Conservation (phyloP, 2,797 vertebrate species). For the Cyclopterus lumpus region DNA sequence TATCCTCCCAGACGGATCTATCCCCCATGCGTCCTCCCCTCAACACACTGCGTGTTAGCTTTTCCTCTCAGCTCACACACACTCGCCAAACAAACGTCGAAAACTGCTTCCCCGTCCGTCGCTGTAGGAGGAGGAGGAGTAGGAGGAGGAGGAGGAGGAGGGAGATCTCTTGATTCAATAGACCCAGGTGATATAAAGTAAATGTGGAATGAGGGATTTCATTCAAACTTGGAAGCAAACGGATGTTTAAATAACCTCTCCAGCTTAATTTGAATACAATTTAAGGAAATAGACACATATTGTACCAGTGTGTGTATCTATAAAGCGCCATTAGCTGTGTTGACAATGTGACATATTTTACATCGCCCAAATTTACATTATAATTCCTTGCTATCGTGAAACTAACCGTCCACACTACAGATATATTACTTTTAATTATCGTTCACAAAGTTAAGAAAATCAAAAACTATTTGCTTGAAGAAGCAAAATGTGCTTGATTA, state of each 20-base stretch:
- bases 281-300: not conserved
- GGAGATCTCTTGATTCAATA: slow-evolving; percentile 45
- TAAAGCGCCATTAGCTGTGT: not conserved
- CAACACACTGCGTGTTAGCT: slow-evolving; percentile 51
- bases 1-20: slow-evolving; percentile 78
- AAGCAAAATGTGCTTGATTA: not conserved
- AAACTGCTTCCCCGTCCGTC: slow-evolving; percentile 58
- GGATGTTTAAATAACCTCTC: not conserved
- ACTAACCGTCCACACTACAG: not conserved
- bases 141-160: slow-evolving; percentile 5
- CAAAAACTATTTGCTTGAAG: not conserved
- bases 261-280: not conserved
- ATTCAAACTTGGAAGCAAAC: not conserved
- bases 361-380: not conserved
- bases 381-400: not conserved
- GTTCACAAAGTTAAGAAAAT: not conserved
- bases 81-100: slow-evolving; percentile 65
- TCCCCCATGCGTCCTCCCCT: slow-evolving; percentile 35
- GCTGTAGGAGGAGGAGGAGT: slow-evolving; percentile 25
- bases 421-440: not conserved
- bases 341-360: not conserved
- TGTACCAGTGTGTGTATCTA: not conserved
- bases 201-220: not conserved
- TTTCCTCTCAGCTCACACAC: slow-evolving; percentile 46
- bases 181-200: slow-evolving; percentile 48